Evolutionary conservation across 2,888 invertebrate genomes (phyloP), one percentile per base, ranked within the genome.

Genomic region (Eulithis testata): DNA sequence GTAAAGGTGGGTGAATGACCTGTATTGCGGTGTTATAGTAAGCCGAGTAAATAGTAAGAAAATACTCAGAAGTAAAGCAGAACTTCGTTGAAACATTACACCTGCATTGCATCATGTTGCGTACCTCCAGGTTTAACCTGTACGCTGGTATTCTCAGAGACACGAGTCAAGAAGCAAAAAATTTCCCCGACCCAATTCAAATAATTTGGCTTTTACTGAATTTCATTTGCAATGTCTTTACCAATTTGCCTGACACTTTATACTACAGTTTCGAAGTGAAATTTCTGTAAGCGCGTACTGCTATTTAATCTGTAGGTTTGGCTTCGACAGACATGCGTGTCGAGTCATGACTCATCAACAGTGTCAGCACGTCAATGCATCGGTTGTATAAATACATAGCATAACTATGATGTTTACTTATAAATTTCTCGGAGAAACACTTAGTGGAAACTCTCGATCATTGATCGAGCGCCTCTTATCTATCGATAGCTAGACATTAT

Each of bases 341-440:
- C 77, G 81, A 79, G 78, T 81, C 81, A 84, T 88, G 86, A 88
- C 84, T 88, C 90, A 89, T 88, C 86, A 87, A 66, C 78, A 79
- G 76, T 85, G 85, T 85, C 85, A 86, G 81, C 82, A 79, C 78
- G 80, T 86, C 86, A 86, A 87, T 85, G 80, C 79, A 81, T 87
- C 83, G 85, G 85, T 86, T 83, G 81, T 84, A 84, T 84, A 83
- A 85, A 87, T 82, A 86, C 78, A 74, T 76, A 79, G 78, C 79
- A 82, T 83, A 84, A 81, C 73, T 70, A 71, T 76, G 70, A 78
- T 87, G 82, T 87, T 87, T 89, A 86, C 89, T 84, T 85, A 84
- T 80, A 75, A 74, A 78, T 73, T 74, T 72, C 71, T 73, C 70
- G 78, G 71, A 78, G 78, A 81, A 76, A 79, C 79, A 53, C 77